A percentile compares a stretch with the other conserved stretches of the same genome.
These are phyloP conservation scores for Neodon shergylaensis DNA, from an alignment of 2,113 vertebrate species.

Conservation along the genomic window DNA sequence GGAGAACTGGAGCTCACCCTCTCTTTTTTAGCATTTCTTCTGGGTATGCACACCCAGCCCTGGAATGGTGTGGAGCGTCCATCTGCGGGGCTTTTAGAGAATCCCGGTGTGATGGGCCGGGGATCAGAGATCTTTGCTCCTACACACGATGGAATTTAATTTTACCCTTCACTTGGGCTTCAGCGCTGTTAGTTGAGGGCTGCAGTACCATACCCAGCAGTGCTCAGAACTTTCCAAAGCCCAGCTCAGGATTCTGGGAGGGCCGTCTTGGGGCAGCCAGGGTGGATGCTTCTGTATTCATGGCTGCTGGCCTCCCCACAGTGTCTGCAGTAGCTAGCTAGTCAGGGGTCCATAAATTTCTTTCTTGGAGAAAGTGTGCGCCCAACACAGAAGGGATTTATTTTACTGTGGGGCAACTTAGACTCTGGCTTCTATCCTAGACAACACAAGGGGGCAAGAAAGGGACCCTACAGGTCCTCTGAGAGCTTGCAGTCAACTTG, in stretches of 20 bases:
- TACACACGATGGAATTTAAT: neutral
- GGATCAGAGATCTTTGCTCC: neutral
- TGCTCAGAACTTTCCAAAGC: conserved; percentile 12
- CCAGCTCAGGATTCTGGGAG: conserved; percentile 37
- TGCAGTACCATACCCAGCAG: neutral
- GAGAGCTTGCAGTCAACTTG: neutral
- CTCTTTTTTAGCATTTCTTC: neutral
- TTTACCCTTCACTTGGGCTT: neutral
- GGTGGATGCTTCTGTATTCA: conserved; percentile 58
- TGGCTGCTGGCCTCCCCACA: conserved; percentile 42
- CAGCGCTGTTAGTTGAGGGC: conserved; percentile 7
- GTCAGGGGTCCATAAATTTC: conserved; percentile 61
- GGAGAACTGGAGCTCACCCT: neutral
- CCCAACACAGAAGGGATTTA: conserved; percentile 40
- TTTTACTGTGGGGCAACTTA: conserved; percentile 44
- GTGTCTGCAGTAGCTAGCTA: conserved; percentile 46
- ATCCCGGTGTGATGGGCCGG: neutral
- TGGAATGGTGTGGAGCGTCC: neutral
- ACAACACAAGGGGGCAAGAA: neutral
- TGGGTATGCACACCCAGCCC: neutral
- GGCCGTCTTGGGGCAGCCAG: neutral
- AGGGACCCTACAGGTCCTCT: neutral
- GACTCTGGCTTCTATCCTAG: neutral
- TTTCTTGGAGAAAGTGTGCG: conserved; percentile 29
- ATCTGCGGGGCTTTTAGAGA: neutral